These are phyloP conservation scores for Thryonomys swinderianus DNA, from an alignment of 2,113 vertebrate species.

Conservation along the genomic window DNA sequence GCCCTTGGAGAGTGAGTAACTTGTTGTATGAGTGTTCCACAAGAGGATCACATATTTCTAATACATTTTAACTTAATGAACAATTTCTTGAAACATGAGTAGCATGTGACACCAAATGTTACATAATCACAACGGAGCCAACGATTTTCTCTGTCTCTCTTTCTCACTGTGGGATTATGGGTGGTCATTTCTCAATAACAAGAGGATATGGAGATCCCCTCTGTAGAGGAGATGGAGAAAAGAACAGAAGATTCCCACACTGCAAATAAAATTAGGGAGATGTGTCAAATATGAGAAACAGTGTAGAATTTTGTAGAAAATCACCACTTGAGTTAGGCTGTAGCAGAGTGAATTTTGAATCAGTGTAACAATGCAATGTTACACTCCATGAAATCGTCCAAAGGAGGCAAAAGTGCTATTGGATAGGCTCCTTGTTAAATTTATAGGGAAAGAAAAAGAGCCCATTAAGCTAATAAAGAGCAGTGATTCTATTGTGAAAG, in stretches of 20 bases:
- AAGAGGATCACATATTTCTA: neutral
- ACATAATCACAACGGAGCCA: neutral
- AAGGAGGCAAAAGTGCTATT: neutral
- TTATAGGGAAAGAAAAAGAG: neutral
- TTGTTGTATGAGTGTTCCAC: neutral
- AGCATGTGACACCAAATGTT: neutral
- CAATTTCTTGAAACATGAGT: neutral
- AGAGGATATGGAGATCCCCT: neutral
- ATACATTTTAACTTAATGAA: neutral
- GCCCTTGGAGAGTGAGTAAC: neutral
- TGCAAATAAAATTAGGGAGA: neutral
- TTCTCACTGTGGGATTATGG: neutral
- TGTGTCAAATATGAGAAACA: neutral
- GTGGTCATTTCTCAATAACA: neutral
- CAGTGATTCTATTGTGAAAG: neutral
- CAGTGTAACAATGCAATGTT: neutral
- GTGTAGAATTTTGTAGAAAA: neutral
- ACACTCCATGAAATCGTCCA: neutral
- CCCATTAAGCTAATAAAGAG: neutral
- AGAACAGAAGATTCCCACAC: neutral
- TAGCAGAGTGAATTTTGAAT: neutral
- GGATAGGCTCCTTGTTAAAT: neutral
- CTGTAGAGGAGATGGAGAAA: neutral
- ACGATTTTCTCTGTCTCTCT: neutral
- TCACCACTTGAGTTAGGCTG: neutral